Evolutionary conservation across 1,140 invertebrate genomes (phyloP), one percentile per base, ranked within the genome.

Genomic region (Heliconius eleuchia): DNA sequence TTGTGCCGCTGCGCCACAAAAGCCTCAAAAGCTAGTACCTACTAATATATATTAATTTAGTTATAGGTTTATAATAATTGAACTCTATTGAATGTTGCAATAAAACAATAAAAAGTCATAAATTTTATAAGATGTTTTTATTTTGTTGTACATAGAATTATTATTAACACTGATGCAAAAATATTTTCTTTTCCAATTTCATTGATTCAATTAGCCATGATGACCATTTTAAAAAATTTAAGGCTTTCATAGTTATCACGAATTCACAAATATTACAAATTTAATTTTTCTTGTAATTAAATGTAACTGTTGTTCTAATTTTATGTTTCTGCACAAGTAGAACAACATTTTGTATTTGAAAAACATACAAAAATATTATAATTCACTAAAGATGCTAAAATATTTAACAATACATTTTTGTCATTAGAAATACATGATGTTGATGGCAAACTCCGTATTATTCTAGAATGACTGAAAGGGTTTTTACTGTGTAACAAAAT

Each of bases 91-190:
- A 50, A 50, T 4, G 46, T 52, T 19, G 18, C 19, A 57, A 73
- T 77, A 80, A 77, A 50, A 76, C 82, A 83, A 46, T 46, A 79
- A 66, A 81, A 78, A 70, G 13, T 50, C 1, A 5, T 73, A 52
- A 70, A 78, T 76, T 72, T 30, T 85, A 81, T 84, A 83, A 87
- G 87, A 83, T 86, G 82, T 84, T 90, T 88, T 88, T 87, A 89
- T 88, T 91, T 89, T 84, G 84, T 87, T 85, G 80, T 78, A 88
- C 84, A 89, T 81, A 82, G 81, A 84, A 85, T 86, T 87, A 85
- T 86, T 73, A 82, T 89, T 90, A 90, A 90, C 86, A 89, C 86
- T 81, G 80, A 89, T 93, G 91, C 84, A 93, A 93, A 93, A 92
- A 92, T 93, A 93, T 87, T 84, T 78, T 86, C 84, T 88, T 90